Evolutionary conservation across 2,888 invertebrate genomes (phyloP).

Genomic region (Perizoma affinitatum): DNA sequence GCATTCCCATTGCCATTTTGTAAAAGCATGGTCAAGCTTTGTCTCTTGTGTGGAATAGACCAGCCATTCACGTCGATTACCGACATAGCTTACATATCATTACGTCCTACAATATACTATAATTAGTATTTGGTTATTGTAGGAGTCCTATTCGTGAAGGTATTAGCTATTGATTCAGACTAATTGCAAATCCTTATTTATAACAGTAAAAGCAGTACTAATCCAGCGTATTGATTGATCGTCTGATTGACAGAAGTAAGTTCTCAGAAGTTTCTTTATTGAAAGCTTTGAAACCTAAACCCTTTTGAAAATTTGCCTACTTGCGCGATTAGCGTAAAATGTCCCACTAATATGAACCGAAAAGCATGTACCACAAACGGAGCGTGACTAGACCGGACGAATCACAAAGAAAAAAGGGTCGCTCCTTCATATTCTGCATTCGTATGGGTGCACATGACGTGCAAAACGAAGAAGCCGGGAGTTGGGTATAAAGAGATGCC

Average conservation of each 20-base stretch:
- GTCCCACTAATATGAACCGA: constrained; percentile 13
- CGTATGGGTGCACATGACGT: constrained; percentile 49
- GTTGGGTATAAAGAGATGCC: constrained; percentile 72
- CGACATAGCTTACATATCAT: constrained; percentile 36
- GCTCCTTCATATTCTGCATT: constrained; percentile 35
- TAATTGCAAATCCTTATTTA: constrained; percentile 15
- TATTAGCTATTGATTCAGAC: constrained; percentile 17
- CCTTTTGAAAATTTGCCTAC: constrained; percentile 18
- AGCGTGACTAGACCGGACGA: constrained; percentile 28
- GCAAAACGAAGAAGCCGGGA: constrained; percentile 52
- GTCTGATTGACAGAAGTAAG: not conserved
- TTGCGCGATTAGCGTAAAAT: constrained; percentile 19
- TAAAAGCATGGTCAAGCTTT: too few relatives aligned
- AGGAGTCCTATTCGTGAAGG: constrained; percentile 20
- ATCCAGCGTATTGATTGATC: constrained; percentile 1
- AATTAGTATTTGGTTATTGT: constrained; percentile 30
- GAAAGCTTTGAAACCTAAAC: constrained; percentile 6
- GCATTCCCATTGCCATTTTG: too few relatives aligned
- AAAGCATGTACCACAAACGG: constrained; percentile 21
- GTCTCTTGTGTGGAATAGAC: constrained; percentile 3
- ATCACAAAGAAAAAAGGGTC: constrained; percentile 17
- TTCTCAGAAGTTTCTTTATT: not conserved
- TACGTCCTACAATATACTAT: constrained; percentile 32
- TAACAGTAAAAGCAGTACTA: constrained; percentile 3
- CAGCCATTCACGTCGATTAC: constrained; percentile 36